Evolutionary conservation across 2,797 vertebrate species (phyloP), one percentile per base, ranked within the genome.

Genomic region (Xenopus petersii): DNA sequence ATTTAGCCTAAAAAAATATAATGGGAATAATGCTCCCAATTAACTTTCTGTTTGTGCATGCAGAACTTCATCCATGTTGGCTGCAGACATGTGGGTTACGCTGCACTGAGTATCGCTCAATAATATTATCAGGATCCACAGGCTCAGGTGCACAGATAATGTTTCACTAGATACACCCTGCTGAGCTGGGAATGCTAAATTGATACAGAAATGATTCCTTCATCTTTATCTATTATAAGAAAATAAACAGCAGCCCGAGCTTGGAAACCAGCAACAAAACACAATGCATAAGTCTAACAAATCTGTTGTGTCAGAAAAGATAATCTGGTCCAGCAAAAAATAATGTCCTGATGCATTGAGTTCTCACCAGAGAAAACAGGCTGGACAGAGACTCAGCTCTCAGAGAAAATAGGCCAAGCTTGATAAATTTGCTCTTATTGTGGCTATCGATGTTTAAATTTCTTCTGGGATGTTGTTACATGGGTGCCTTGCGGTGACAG

Each of bases 371-470:
- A 90, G 91, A 89, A 88, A 89, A 86, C 80, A 72, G 56, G 84
- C 89, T 90, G 89, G 89, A 89, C 81, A 75, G 87, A 87, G 87
- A 85, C 85, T 79, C 86, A 86, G 81, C 86, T 92, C 84, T 85
- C 81, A 84, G 86, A 83, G 84, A 90, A 88, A 86, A 88, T 89
- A 84, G 87, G 87, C 86, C 86, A 84, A 87, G 87, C 89, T 91
- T 91, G 91, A 92, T 93, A 93, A 93, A 96, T 94, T 94, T 93
- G 89, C 92, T 91, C 91, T 93, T 91, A 95, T 95, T 94, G 93
- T 93, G 89, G 87, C 89, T 93, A 93, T 93, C 93, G 93, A 95
- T 94, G 93, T 94, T 94, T 92, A 92, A 90, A 93, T 95, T 92
- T 96, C 91, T 95, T 92, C 87, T 87, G 89, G 91, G 90, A 93